These are phyloP conservation scores for Numida meleagris DNA, from an alignment of 2,113 vertebrate species.

Conservation along the genomic window DNA sequence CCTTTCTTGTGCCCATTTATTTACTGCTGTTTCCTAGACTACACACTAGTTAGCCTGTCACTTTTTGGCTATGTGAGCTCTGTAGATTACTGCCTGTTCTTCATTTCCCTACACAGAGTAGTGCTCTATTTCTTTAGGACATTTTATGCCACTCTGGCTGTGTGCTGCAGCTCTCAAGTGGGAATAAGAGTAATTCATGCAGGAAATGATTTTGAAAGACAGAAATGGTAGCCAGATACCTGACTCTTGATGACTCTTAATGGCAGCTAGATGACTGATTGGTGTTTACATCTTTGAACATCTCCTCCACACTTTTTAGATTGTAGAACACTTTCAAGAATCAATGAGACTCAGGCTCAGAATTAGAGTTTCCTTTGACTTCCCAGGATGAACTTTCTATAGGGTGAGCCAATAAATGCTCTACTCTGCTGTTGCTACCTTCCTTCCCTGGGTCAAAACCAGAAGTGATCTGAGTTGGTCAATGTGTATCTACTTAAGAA, in stretches of 20 bases:
- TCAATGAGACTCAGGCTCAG: not conserved
- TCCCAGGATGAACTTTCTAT: not conserved
- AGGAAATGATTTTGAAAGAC: constrained; percentile 39
- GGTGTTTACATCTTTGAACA: not conserved
- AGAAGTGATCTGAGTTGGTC: not conserved
- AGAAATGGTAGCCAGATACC: not conserved
- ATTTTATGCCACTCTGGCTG: constrained; percentile 6
- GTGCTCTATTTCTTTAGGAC: not conserved
- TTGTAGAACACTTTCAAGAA: constrained; percentile 12
- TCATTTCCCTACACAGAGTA: not conserved
- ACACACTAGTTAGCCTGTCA: not conserved
- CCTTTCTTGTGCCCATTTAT: not conserved
- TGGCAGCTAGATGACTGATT: constrained; percentile 10
- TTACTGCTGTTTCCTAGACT: not conserved
- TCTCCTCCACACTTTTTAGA: not conserved
- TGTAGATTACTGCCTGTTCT: not conserved
- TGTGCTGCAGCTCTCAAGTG: constrained; percentile 2
- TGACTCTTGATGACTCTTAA: constrained; percentile 3
- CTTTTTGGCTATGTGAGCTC: not conserved
- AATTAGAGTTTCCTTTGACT: not conserved
- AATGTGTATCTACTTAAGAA: not conserved
- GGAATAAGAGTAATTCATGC: not conserved
- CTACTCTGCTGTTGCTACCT: not conserved
- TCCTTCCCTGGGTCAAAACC: not conserved
- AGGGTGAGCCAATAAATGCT: not conserved